phyloP scores from a whole-genome alignment of 2,797 vertebrate species.

The Schizopygopsis pylzovi region DNA sequence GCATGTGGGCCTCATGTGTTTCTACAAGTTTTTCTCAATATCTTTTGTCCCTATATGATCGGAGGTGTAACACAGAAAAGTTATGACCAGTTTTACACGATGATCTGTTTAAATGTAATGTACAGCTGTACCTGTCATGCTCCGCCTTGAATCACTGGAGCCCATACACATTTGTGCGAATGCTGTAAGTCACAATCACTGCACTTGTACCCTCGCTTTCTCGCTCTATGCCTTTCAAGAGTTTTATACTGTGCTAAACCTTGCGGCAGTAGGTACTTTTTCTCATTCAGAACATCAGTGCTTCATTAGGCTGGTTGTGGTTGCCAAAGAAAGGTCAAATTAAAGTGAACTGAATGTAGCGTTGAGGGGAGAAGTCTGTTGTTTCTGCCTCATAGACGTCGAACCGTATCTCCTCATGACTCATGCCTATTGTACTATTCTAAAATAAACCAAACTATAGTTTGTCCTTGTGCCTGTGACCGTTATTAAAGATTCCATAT shows the following conservation, averaged over 20 bases:
- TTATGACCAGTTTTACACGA: slow-evolving; percentile 35
- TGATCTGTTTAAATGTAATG: slow-evolving; percentile 44
- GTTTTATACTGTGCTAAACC: slow-evolving; percentile 67
- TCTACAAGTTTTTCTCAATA: slow-evolving; percentile 24
- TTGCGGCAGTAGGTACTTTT: slow-evolving; percentile 76
- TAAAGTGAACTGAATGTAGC: slow-evolving; percentile 66
- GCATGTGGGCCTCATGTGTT: slow-evolving; percentile 25
- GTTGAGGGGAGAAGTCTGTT: slow-evolving; percentile 65
- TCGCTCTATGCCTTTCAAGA: slow-evolving; percentile 69
- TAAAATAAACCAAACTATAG: slow-evolving; percentile 79
- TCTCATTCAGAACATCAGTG: slow-evolving; percentile 73
- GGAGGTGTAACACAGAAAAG: slow-evolving; percentile 32
- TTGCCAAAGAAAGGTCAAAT: slow-evolving; percentile 86
- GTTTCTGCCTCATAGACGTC: slow-evolving; percentile 70
- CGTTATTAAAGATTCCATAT: not conserved
- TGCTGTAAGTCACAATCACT: slow-evolving; percentile 54
- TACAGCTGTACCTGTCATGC: slow-evolving; percentile 46
- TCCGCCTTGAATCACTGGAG: slow-evolving; percentile 38
- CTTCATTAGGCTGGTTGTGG: slow-evolving; percentile 74
- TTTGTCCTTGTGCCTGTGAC: slow-evolving; percentile 58
- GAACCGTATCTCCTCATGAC: slow-evolving; percentile 66
- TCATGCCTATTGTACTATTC: slow-evolving; percentile 76
- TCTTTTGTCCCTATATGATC: slow-evolving; percentile 37
- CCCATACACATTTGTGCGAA: slow-evolving; percentile 69
- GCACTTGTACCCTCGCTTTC: slow-evolving; percentile 46